These are phyloP conservation scores for Drepana falcataria DNA, from an alignment of 2,888 invertebrate species.

Conservation along the genomic window DNA sequence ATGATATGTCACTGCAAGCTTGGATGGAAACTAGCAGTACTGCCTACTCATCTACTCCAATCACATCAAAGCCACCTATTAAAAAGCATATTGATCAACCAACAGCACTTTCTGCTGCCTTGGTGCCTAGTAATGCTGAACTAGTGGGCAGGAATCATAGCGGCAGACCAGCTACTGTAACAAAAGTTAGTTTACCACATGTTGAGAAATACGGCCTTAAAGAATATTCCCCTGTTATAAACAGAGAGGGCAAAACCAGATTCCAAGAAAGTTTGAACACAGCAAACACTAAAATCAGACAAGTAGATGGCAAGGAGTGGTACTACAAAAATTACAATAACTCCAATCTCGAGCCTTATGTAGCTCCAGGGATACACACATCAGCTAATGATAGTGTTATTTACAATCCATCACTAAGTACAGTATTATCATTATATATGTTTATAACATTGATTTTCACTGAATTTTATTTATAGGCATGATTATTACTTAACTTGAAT, in stretches of 20 bases:
- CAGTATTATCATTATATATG: conserved; percentile 11
- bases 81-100: conserved; percentile 58
- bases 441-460: background rate
- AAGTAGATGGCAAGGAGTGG: conserved; percentile 84
- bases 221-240: conserved; percentile 55
- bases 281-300: conserved; percentile 63
- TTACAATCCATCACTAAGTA: conserved; percentile 12
- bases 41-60: conserved; percentile 38
- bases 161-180: conserved; percentile 64
- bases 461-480: background rate
- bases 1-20: conserved; percentile 62
- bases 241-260: conserved; percentile 64
- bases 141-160: conserved; percentile 42
- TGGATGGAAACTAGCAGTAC: conserved; percentile 64
- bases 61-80: conserved; percentile 47
- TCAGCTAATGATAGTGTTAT: conserved; percentile 28
- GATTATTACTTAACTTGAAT: no score
- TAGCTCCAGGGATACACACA: conserved; percentile 58
- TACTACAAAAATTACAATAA: conserved; percentile 92
- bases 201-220: conserved; percentile 43
- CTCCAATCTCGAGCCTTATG: conserved; percentile 69
- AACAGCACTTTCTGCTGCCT: conserved; percentile 80
- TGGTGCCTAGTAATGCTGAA: conserved; percentile 77
- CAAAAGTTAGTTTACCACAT: conserved; percentile 64
- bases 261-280: conserved; percentile 55